Evolutionary conservation across 2,888 invertebrate species (phyloP).

Genomic region (Hypomecis atomaria): DNA sequence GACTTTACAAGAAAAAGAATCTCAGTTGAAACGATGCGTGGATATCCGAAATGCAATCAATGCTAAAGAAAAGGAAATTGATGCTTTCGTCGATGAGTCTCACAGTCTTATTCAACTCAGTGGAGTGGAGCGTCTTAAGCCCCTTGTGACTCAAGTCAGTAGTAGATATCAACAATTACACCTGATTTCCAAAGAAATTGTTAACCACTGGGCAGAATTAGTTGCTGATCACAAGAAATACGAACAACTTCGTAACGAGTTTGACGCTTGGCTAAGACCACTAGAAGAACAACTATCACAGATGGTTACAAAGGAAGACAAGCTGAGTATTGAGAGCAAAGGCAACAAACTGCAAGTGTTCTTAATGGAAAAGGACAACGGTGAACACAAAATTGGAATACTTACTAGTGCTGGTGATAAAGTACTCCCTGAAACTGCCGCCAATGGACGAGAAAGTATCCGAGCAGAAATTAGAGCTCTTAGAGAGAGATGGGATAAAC

Average conservation of each 20-base stretch:
- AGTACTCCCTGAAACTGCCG: slow-evolving; percentile 96
- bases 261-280: slow-evolving; percentile 90
- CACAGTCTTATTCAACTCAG: slow-evolving; percentile 93
- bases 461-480: slow-evolving; percentile 92
- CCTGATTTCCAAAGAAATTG: slow-evolving; percentile 92
- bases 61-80: slow-evolving; percentile 93
- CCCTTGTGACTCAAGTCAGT: slow-evolving; percentile 94
- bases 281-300: slow-evolving; percentile 88
- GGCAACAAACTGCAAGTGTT: slow-evolving; percentile 89
- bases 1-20: slow-evolving; percentile 91
- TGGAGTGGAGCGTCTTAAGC: slow-evolving; percentile 93
- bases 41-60: slow-evolving; percentile 90
- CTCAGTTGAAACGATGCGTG: slow-evolving; percentile 88
- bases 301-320: slow-evolving; percentile 87
- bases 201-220: slow-evolving; percentile 92
- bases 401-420: slow-evolving; percentile 93
- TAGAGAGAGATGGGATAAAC: slow-evolving; percentile 94
- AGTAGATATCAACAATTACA: slow-evolving; percentile 93
- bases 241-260: slow-evolving; percentile 89
- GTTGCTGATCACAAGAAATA: slow-evolving; percentile 93
- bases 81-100: slow-evolving; percentile 95
- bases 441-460: slow-evolving; percentile 94
- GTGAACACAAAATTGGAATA: slow-evolving; percentile 90
- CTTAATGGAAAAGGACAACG: slow-evolving; percentile 92
- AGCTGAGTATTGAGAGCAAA: slow-evolving; percentile 87